Base-by-base conservation (phyloP, 2,888 invertebrate species). In the Alentia gelatinosa region DNA sequence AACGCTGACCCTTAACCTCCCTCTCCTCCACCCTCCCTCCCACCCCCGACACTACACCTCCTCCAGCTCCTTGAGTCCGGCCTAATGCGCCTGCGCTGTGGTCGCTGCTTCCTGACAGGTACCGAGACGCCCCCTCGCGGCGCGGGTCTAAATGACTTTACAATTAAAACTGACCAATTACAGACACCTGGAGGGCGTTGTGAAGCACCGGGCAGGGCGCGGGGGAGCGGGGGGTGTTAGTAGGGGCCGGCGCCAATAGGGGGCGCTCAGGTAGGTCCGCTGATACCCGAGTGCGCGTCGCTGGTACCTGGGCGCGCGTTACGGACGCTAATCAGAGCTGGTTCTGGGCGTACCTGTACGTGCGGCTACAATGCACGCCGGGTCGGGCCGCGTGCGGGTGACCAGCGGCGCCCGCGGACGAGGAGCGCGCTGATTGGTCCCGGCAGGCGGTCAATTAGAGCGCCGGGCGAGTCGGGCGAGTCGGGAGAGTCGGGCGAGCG, bases 91-190 rank as follows among this genome's bases (percentile, higher is more conserved):
- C 56, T n/a, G n/a, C 3, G 56, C 19, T 56, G 56, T 26, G 30
- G 30, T 12, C 68, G 30, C 68, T 68, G 30, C 30, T 68, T 68
- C 68, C 68, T 30, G 0, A 30, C 68, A 68, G 68, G 30, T 33
- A 30, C 26, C 26, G 1, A 47, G 26, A 5, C 30, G 26, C 68
- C 68, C 30, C n/a, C 33, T 26, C 68, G n/a, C 30, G 30, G 5
- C 1, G 26, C 68, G 30, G 12, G 3, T 19, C 56, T 68, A 68
- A 68, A 68, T 68, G 68, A 68, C 68, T 68, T 68, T 68, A 68
- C 30, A 68, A 68, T 68, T 68, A 68, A 68, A 68, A 68, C 68
- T 68, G 68, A 68, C 68, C 68, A 68, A 68, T 68, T 68, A 68
- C 68, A 68, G 4, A 12, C 26, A 1, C n/a, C 68, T 68, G 68